Conservation (phyloP, 1,140 invertebrate genomes). For the Stenopsyche tienmushanensis region DNA sequence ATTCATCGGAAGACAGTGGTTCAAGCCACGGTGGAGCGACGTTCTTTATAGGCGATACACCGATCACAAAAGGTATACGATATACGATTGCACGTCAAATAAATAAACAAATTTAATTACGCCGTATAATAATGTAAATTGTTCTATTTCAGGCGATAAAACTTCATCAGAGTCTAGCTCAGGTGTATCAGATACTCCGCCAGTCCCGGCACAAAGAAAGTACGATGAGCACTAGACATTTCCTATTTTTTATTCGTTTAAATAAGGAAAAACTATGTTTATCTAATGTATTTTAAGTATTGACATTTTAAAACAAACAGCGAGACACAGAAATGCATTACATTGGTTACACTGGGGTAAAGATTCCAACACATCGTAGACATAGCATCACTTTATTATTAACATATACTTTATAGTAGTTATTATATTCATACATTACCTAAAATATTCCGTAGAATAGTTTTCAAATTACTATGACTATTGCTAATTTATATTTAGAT, state of each 20-base stretch:
- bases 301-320: no score
- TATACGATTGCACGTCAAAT: not conserved
- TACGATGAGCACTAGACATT: no score
- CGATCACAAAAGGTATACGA: slow-evolving; percentile 49
- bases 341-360: not conserved
- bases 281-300: not conserved
- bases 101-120: not conserved
- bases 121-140: not conserved
- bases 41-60: slow-evolving; percentile 55
- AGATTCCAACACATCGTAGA: not conserved
- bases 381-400: not conserved
- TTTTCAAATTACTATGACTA: no score
- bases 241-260: not conserved
- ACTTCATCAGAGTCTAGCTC: slow-evolving; percentile 20
- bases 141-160: slow-evolving; percentile 31
- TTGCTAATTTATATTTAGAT: no score
- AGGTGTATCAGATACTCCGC: slow-evolving; percentile 25
- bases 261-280: not conserved
- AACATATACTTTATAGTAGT: not conserved
- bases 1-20: slow-evolving; percentile 48
- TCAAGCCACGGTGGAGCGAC: slow-evolving; percentile 50
- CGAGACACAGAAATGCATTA: no score
- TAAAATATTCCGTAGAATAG: not conserved
- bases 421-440: not conserved
- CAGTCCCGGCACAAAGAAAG: slow-evolving; percentile 37